Evolutionary conservation across 2,888 invertebrate species (phyloP).

Genomic region (Trimorus sp.): DNA sequence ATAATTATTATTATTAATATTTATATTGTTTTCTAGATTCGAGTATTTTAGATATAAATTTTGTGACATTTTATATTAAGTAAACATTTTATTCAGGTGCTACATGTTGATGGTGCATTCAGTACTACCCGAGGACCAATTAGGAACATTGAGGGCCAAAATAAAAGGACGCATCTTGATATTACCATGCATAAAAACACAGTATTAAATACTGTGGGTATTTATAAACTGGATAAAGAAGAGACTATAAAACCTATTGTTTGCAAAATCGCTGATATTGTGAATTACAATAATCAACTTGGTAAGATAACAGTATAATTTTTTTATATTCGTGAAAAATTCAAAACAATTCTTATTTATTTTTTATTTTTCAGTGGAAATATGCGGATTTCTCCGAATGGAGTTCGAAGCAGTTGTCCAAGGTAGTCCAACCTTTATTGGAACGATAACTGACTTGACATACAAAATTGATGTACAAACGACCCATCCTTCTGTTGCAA

Average conservation of each 20-base stretch:
- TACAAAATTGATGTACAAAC: constrained; percentile 13
- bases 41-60: too few species aligned
- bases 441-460: not conserved
- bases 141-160: not conserved
- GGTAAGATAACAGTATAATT: too few species aligned
- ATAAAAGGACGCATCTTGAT: constrained; percentile 2
- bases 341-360: constrained; percentile 1
- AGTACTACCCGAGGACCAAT: constrained; percentile 16
- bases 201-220: constrained; percentile 20
- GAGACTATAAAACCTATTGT: too few species aligned
- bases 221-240: constrained; percentile 16
- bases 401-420: not conserved
- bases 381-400: constrained; percentile 6
- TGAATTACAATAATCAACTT: too few species aligned
- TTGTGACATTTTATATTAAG: too few species aligned
- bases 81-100: constrained; percentile 6
- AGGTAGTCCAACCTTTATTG: not conserved
- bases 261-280: too few species aligned
- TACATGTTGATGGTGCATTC: constrained; percentile 31
- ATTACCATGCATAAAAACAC: constrained; percentile 5
- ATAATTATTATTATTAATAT: too few species aligned
- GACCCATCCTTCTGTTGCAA: not conserved
- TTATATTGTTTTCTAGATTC: too few species aligned
- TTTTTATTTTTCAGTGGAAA: constrained; percentile 4
- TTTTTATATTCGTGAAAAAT: not conserved